A percentile compares a stretch with the other conserved stretches of the same genome.
phyloP scores from a whole-genome alignment of 2,797 vertebrate genomes.

The Tangara arthus region DNA sequence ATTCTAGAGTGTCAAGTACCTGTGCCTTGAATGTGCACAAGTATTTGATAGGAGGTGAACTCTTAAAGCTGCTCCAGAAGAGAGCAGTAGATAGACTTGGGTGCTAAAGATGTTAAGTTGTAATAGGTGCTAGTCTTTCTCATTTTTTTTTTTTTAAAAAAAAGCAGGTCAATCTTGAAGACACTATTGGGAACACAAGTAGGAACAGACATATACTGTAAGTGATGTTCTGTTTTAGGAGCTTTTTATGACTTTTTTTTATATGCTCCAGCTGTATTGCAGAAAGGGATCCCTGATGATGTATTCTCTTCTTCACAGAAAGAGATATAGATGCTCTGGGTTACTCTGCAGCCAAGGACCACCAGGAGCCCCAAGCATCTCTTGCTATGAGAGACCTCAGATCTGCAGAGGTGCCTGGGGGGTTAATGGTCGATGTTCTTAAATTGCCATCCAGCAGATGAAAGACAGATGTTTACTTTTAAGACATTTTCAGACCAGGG shows the following conservation, averaged over 20 bases:
- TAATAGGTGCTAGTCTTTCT: neutral
- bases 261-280: neutral
- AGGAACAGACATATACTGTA: neutral
- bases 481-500: neutral
- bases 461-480: slow-evolving; percentile 61
- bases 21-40: neutral
- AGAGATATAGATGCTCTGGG: neutral
- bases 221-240: neutral
- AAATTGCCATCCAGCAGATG: neutral
- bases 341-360: neutral
- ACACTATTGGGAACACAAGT: neutral
- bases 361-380: neutral
- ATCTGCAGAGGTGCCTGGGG: neutral
- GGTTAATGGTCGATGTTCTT: slow-evolving; percentile 36
- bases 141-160: neutral
- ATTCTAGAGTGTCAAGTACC: neutral
- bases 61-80: neutral
- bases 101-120: neutral
- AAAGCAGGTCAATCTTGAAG: neutral
- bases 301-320: neutral
- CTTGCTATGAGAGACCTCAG: neutral
- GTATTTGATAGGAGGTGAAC: neutral
- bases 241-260: neutral
- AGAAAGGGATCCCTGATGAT: neutral
- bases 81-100: neutral